phyloP scores from a whole-genome alignment of 2,113 vertebrate species.

The Ochotona princeps region DNA sequence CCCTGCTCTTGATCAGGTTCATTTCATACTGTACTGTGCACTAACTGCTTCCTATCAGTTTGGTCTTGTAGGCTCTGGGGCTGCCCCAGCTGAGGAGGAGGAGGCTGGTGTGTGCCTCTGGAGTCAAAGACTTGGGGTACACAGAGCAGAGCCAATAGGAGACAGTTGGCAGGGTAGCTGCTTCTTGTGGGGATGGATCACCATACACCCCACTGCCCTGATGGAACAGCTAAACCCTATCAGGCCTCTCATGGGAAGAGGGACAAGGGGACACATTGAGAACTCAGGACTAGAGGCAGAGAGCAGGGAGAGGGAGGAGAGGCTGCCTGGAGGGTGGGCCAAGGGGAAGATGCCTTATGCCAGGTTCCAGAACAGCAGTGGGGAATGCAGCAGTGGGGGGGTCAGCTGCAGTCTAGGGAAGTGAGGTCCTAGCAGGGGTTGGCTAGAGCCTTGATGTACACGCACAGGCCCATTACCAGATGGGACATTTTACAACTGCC shows the following conservation, averaged over 20 bases:
- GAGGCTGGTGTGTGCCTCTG: too few species aligned
- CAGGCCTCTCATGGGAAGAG: background rate
- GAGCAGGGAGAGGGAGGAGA: background rate
- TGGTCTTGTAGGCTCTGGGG: rapidly evolving
- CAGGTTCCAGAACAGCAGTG: background rate
- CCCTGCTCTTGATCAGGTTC: rapidly evolving
- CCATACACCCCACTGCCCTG: rapidly evolving
- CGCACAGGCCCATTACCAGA: background rate
- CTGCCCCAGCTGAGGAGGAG: background rate
- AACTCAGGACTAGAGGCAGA: background rate
- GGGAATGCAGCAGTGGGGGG: background rate
- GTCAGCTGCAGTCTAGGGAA: background rate
- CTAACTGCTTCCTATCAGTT: background rate
- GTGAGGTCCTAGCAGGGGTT: background rate
- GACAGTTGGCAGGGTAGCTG: background rate
- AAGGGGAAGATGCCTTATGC: background rate
- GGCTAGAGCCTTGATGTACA: background rate
- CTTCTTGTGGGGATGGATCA: background rate
- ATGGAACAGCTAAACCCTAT: background rate
- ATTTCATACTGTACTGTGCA: background rate
- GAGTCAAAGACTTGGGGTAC: background rate
- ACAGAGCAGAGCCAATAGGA: background rate
- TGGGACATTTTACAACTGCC: background rate
- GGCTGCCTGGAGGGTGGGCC: background rate
- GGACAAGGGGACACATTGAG: background rate